Evolutionary conservation across 2,113 vertebrate genomes (phyloP).

Genomic region (Marmota flaviventris): DNA sequence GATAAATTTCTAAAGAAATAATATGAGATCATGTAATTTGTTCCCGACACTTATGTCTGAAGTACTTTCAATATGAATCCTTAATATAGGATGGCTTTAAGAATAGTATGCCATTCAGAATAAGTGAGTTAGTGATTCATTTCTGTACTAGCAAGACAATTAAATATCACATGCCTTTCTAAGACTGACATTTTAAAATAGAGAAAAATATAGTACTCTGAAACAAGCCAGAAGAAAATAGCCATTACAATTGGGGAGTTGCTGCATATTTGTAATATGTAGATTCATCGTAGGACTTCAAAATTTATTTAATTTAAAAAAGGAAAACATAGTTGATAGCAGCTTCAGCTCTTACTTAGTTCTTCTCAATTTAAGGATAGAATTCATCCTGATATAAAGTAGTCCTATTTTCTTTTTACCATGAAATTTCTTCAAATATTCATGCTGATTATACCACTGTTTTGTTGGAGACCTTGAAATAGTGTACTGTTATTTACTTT

Average conservation of each 20-base stretch:
- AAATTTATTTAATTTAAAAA: not conserved
- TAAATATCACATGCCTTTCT: not conserved
- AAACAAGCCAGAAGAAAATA: not conserved
- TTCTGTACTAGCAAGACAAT: not conserved
- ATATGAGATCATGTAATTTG: not conserved
- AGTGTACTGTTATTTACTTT: not conserved
- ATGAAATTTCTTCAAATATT: not conserved
- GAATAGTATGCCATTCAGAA: not conserved
- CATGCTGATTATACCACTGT: not conserved
- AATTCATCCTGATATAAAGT: not conserved
- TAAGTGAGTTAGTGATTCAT: not conserved
- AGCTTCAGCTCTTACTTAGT: not conserved
- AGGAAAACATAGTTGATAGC: not conserved
- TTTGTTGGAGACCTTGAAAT: not conserved
- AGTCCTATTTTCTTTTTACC: not conserved
- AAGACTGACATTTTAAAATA: not conserved
- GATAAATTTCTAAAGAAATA: not conserved
- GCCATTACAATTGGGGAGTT: not conserved
- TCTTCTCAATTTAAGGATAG: not conserved
- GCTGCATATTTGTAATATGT: not conserved
- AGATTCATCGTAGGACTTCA: not conserved
- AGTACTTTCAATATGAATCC: not conserved
- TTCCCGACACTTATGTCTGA: not conserved
- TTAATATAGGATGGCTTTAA: not conserved
- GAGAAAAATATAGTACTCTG: not conserved